Evolutionary conservation across 2,113 vertebrate species (phyloP), one percentile per base, ranked within the genome.

Genomic region (Spizaetus ornatus): DNA sequence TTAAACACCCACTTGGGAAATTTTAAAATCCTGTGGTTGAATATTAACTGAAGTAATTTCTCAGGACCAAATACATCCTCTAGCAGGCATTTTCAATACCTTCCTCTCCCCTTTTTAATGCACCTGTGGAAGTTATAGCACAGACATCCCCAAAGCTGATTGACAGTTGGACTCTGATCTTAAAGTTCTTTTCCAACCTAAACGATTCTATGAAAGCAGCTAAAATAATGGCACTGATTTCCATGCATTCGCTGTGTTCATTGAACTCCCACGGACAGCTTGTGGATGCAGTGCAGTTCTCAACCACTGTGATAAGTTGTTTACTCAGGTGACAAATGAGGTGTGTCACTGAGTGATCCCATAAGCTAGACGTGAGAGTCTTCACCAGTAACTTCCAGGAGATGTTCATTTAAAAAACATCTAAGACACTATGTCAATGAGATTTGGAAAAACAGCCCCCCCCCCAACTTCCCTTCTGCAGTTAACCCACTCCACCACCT

Each of bases 171-270:
- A 52, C 50, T 52, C 15, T 52, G 50, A 52, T 27, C 50, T 8
- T 52, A 52, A 52, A 52, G 26, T 25, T 27, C 26, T 52, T 27
- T 52, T 52, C 50, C 50, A 52, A 52, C 50, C 50, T 52, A 52
- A 52, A 52, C 5, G 2, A 52, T 52, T 52, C 50, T 52, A 27
- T 27, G 50, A 52, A 52, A n/a, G 70, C 7, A 15, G 13, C 82
- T 16, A 2, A 29, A 43, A 6, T 7, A 25, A 11, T 0, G 22
- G 32, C 43, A 4, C 32, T 2, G 34, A 2, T 43, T 21, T 12
- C 31, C 3, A 0, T 4, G 31, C 13, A 0, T 8, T 14, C 3
- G 4, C 26, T 3, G 0, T 13, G 29, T 13, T 14, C 47, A 1
- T 2, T 13, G 47, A 15, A 3, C 56, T 12, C 16, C 55, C 11